phyloP scores from a whole-genome alignment of 2,797 vertebrate genomes.

The Cichlasoma orientale region DNA sequence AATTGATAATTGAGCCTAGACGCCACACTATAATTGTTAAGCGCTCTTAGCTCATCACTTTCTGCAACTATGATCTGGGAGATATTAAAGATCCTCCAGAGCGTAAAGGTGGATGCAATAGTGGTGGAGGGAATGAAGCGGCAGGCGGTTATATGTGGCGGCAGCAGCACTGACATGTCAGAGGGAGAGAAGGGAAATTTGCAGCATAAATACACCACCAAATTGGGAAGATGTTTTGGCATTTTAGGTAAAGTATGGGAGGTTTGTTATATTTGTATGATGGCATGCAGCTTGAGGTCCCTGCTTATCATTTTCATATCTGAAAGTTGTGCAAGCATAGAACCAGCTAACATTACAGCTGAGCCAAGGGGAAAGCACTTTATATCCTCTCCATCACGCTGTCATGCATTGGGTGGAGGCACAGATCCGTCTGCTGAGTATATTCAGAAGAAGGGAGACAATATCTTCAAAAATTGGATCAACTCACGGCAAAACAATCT shows the following conservation, averaged over 20 bases:
- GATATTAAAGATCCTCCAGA: no score
- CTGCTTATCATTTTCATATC: neutral
- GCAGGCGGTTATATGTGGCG: no score
- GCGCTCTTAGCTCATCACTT: neutral
- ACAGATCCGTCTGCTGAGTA: neutral
- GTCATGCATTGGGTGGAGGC: no score
- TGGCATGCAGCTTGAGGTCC: neutral
- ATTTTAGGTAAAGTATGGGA: neutral
- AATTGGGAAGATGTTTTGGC: neutral
- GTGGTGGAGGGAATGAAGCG: no score
- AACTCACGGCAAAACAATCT: neutral
- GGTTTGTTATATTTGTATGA: neutral
- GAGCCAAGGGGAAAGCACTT: neutral
- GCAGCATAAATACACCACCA: no score
- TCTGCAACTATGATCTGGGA: neutral
- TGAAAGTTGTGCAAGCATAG: neutral
- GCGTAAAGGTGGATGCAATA: no score
- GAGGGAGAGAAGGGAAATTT: no score
- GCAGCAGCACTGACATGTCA: no score
- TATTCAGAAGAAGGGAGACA: neutral
- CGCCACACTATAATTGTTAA: neutral
- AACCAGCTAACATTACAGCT: neutral
- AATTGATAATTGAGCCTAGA: neutral
- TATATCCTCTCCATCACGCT: no score
- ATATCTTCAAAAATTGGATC: neutral